Conservation (phyloP, 2,797 vertebrate species). For the Microcaecilia unicolor region DNA sequence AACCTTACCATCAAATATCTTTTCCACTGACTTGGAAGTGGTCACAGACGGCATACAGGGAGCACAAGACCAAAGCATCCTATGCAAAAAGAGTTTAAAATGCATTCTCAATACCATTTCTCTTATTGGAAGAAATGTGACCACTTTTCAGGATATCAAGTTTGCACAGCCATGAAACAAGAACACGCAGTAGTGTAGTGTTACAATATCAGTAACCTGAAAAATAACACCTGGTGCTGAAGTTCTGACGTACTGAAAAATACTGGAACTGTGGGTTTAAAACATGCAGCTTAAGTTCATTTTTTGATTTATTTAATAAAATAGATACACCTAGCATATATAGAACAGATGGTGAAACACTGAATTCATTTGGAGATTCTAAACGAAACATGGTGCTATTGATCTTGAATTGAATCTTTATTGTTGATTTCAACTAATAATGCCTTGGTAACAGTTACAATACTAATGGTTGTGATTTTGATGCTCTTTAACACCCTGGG, state of each 20-base stretch:
- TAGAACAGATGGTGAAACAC: conserved; percentile 69
- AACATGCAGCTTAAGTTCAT: conserved; percentile 56
- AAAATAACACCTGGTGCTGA: conserved; percentile 83
- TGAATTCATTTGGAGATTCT: conserved; percentile 72
- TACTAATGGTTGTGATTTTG: conserved; percentile 29
- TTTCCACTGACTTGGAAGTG: conserved; percentile 38
- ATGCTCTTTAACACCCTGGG: conserved; percentile 25
- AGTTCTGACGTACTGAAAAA: conserved; percentile 61
- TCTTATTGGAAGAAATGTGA: conserved; percentile 29
- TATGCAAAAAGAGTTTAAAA: conserved; percentile 49
- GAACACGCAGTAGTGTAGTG: conserved; percentile 55
- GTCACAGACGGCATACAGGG: conserved; percentile 35
- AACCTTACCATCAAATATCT: conserved; percentile 37
- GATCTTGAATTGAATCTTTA: conserved; percentile 65
- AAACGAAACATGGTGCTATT: conserved; percentile 82
- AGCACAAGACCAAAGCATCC: conserved; percentile 54
- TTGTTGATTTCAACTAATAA: conserved; percentile 55
- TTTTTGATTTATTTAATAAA: conserved; percentile 51
- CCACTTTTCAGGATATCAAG: too few relatives aligned
- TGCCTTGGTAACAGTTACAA: conserved; percentile 65
- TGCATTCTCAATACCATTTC: conserved; percentile 49
- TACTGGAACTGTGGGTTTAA: conserved; percentile 75
- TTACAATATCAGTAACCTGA: conserved; percentile 52
- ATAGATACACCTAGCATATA: conserved; percentile 42
- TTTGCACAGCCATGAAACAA: conserved; percentile 50